Conservation (phyloP, 2,797 vertebrate genomes). For the Phoxinus dragarum region DNA sequence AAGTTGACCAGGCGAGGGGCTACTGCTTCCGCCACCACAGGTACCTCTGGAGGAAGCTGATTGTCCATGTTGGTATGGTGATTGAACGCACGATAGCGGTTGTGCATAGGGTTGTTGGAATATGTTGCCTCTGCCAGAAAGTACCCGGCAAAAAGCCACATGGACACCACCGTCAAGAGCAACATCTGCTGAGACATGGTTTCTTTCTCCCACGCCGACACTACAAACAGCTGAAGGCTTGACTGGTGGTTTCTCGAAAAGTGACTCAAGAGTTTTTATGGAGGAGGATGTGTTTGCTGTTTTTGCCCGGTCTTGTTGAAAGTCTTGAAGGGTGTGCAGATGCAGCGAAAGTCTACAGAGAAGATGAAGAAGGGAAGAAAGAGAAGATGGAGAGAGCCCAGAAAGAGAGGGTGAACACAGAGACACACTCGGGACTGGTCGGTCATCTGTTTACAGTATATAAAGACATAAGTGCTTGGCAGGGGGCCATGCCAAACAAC, state of each 20-base stretch:
- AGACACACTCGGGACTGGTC: constrained; percentile 80
- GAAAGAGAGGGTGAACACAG: constrained; percentile 70
- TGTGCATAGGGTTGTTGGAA: constrained; percentile 79
- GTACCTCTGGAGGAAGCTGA: constrained; percentile 78
- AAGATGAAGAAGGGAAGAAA: constrained; percentile 57
- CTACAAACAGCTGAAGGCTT: constrained; percentile 52
- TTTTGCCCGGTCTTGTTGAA: constrained; percentile 33
- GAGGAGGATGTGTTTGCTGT: constrained; percentile 32
- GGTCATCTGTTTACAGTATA: constrained; percentile 84
- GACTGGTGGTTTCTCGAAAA: constrained; percentile 52
- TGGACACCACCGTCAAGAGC: constrained; percentile 68
- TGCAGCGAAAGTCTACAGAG: constrained; percentile 57
- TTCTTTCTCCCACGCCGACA: constrained; percentile 50
- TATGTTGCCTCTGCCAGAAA: constrained; percentile 79
- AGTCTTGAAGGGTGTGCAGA: constrained; percentile 42
- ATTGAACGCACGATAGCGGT: constrained; percentile 77
- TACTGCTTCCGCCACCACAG: constrained; percentile 68
- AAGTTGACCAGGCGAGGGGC: constrained; percentile 73
- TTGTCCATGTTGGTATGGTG: constrained; percentile 78
- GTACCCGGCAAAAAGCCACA: constrained; percentile 78
- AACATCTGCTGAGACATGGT: constrained; percentile 75
- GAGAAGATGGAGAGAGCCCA: constrained; percentile 48
- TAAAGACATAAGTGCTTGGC: constrained; percentile 86
- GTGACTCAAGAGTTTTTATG: constrained; percentile 44
- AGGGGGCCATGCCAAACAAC: constrained; percentile 75